These are phyloP conservation scores for Bhutanitis thaidina DNA, from an alignment of 2,888 invertebrate genomes.

Conservation along the genomic window DNA sequence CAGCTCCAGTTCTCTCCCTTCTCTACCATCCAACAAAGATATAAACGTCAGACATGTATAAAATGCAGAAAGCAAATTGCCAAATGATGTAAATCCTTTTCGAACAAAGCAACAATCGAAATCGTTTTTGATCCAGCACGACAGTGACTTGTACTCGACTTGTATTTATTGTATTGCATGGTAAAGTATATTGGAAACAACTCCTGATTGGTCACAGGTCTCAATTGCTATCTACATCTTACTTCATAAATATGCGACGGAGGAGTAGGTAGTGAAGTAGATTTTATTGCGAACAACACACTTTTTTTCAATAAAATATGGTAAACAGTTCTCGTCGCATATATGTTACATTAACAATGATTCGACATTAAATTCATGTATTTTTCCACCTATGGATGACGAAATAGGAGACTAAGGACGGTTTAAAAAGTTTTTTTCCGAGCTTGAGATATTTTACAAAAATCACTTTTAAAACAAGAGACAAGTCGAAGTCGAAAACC, in stretches of 20 bases:
- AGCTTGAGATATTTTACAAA: no score
- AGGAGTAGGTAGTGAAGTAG: neutral
- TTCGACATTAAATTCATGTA: no score
- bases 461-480: no score
- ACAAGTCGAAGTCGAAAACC: no score
- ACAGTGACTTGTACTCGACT: neutral
- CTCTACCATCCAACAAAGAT: neutral
- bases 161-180: constrained; percentile 1
- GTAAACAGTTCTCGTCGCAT: no score
- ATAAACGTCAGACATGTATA: constrained; percentile 3
- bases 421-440: no score
- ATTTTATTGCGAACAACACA: no score
- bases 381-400: no score
- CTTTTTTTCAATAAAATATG: no score
- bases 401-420: no score
- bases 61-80: constrained; percentile 1
- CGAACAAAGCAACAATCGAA: constrained; percentile 1
- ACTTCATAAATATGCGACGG: neutral
- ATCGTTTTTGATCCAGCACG: neutral
- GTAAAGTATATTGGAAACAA: neutral
- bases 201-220: neutral
- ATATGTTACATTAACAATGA: no score
- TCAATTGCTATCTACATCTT: neutral
- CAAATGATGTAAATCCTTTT: constrained; percentile 1
- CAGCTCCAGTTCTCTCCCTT: neutral